These are phyloP conservation scores for Meriones unguiculatus DNA, from an alignment of 2,113 vertebrate species.

Conservation along the genomic window DNA sequence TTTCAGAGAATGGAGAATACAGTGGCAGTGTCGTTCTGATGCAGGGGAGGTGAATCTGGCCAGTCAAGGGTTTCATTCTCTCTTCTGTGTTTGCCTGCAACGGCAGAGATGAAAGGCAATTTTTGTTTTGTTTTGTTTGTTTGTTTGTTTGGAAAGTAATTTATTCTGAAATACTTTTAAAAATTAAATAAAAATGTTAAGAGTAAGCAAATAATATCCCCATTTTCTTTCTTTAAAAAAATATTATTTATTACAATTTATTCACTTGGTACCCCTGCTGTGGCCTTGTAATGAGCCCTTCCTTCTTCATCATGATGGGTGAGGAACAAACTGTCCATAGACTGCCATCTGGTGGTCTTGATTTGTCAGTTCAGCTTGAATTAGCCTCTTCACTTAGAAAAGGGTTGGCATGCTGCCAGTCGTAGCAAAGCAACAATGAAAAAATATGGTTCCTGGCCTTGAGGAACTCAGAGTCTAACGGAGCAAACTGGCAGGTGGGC, in stretches of 20 bases:
- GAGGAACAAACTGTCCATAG: slow-evolving; percentile 65
- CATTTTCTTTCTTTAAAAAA: no score
- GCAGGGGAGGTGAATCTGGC: background rate
- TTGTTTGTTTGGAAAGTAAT: no score
- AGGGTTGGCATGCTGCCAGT: background rate
- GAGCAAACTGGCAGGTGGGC: background rate
- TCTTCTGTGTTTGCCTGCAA: background rate
- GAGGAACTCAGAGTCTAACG: background rate
- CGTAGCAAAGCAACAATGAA: background rate
- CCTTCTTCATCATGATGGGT: background rate
- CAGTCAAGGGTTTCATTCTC: slow-evolving; percentile 6
- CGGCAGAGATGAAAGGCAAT: slow-evolving; percentile 47
- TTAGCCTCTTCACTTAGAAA: background rate
- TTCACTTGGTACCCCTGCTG: no score
- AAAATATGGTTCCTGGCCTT: background rate
- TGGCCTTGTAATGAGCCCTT: background rate
- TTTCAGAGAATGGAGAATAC: slow-evolving; percentile 15
- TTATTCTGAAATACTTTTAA: no score
- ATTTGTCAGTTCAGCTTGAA: background rate
- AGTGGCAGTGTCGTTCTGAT: background rate
- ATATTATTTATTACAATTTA: no score
- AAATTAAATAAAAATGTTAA: no score
- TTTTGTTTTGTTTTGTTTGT: no score
- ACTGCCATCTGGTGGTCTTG: slow-evolving; percentile 74
- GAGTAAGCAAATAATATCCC: no score